phyloP scores from a whole-genome alignment of 2,888 invertebrate genomes.

The Eupithecia abbreviata region DNA sequence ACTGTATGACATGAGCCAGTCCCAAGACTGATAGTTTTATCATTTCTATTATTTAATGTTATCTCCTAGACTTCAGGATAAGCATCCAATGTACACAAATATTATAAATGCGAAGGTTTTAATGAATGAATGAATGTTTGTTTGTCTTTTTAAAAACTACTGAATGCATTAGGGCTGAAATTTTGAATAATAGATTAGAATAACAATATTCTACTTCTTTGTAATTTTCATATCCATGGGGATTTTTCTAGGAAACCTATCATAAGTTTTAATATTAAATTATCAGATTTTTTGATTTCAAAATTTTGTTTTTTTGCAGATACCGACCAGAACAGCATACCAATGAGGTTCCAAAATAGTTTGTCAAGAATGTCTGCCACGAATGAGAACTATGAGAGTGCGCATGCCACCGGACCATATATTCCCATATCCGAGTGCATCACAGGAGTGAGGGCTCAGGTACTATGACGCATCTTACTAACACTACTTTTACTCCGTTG shows the following conservation, averaged over 20 bases:
- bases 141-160: too few relatives aligned
- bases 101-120: too few relatives aligned
- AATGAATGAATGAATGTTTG: too few relatives aligned
- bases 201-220: not conserved
- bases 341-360: constrained; percentile 51
- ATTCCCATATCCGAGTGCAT: constrained; percentile 97
- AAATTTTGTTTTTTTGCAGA: not conserved
- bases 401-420: constrained; percentile 88
- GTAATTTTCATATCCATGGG: not conserved
- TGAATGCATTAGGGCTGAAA: too few relatives aligned
- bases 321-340: constrained; percentile 11
- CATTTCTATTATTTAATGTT: not conserved
- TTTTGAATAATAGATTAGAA: too few relatives aligned
- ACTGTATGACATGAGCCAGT: not conserved
- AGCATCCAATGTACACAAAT: not conserved
- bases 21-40: not conserved
- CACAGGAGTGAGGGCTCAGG: constrained; percentile 87
- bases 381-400: constrained; percentile 56
- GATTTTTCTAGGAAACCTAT: not conserved
- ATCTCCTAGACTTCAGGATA: not conserved
- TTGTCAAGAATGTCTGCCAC: constrained; percentile 46
- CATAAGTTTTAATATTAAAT: not conserved
- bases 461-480: constrained; percentile 42
- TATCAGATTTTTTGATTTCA: not conserved
- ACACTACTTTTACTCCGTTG: not conserved